Evolutionary conservation across 2,113 vertebrate genomes (phyloP), one percentile per base, ranked within the genome.

Genomic region (Odontesthes bonariensis): DNA sequence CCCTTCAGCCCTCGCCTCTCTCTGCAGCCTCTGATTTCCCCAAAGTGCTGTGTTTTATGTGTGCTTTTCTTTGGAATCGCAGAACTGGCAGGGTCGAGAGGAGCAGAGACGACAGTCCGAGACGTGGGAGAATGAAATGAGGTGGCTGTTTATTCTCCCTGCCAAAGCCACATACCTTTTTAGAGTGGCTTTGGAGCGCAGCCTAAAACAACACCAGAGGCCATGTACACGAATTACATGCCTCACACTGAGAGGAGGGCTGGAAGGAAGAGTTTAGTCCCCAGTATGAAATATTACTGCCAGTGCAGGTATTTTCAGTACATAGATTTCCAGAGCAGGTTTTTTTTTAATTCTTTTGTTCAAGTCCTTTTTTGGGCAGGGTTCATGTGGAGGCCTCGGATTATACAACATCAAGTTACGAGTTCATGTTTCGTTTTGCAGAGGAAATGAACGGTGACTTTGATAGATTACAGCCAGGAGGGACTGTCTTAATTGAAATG

Each of bases 81-180:
- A 55, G 75, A 69, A 75, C 78, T 31, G 83, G 85, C 85, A 49
- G 70, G 86, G 89, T 87, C 84, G 70, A 81, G 87, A 75, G 79
- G 82, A 90, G 87, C 84, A 82, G 68, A 88, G 91, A 75, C 55
- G 73, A 80, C 20, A 63, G 69, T 74, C 73, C 53, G 69, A 84
- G 84, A 89, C 81, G 88, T 89, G 88, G 87, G 89, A 92, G 89
- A 91, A 79, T 70, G 85, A 87, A 87, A 89, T 78, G 84, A 90
- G 89, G 89, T 88, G 90, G 84, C 87, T 93, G 91, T 92, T 92
- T 91, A 90, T 91, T 92, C 88, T 90, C 77, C 56, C 67, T 53
- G 76, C 82, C 62, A 73, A 87, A 84, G 85, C 84, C 83, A 75
- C 92, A 89, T 93, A 93, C 91, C 92, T 92, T 92, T 83, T 85